Evolutionary conservation across 1,140 invertebrate species (phyloP).

Genomic region (Psilanteris sp.): DNA sequence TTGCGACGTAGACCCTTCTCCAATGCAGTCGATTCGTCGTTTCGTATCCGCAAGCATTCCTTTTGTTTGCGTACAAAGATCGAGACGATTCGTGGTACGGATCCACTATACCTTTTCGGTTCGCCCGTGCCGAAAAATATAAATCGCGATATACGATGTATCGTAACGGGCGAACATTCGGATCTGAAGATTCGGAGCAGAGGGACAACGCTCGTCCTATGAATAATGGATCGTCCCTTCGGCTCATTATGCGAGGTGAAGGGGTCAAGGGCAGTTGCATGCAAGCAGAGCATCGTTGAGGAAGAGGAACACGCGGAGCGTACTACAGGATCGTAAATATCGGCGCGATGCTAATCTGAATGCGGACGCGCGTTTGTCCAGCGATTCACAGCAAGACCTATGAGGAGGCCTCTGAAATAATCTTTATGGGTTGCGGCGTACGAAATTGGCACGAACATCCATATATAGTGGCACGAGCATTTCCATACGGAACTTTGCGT

Average conservation of each 20-base stretch:
- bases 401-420: constrained; percentile 27
- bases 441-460: constrained; percentile 44
- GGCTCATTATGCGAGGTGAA: constrained; percentile 75
- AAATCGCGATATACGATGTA: constrained; percentile 67
- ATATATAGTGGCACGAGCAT: constrained; percentile 30
- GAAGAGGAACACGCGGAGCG: constrained; percentile 50
- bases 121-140: constrained; percentile 63
- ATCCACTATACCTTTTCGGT: constrained; percentile 17
- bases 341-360: constrained; percentile 74
- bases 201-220: constrained; percentile 73
- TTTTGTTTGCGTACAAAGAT: constrained; percentile 38
- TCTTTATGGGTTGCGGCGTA: constrained; percentile 25
- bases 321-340: constrained; percentile 64
- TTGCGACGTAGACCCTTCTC: constrained; percentile 2
- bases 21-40: constrained; percentile 9
- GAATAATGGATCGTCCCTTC: constrained; percentile 74
- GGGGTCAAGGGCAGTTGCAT: constrained; percentile 76
- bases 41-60: constrained; percentile 21
- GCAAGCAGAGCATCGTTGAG: constrained; percentile 61
- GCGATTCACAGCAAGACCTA: constrained; percentile 33
- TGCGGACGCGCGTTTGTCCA: constrained; percentile 70
- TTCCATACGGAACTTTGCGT: constrained; percentile 34
- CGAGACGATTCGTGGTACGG: constrained; percentile 26
- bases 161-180: constrained; percentile 64
- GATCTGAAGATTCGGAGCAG: constrained; percentile 70